Evolutionary conservation across 2,797 vertebrate species (phyloP), one percentile per base, ranked within the genome.

Genomic region (Spinus olivaceus): DNA sequence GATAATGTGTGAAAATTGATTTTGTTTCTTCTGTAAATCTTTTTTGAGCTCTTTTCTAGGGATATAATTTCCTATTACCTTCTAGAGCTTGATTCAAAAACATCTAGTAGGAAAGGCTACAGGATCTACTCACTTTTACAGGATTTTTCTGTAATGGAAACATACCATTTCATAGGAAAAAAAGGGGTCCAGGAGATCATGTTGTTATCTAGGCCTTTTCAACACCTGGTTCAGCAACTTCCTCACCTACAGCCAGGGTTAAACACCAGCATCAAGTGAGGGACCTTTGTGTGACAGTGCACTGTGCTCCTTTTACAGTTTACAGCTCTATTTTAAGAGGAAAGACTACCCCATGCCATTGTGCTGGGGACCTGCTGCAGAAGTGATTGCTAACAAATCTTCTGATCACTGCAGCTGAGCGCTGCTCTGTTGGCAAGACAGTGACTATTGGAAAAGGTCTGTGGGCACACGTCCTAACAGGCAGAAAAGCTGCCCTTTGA

Each of bases 91-190:
- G 0, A 61, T 23, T 78, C 17, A 49, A 81, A 94, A 84, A 90
- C 60, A 83, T 30, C 12, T 50, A 81, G 30, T 16, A 81, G 80
- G 47, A 92, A 93, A 81, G 69, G 67, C 12, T 63, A 50, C 50
- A 82, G 23, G 73, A 90, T 51, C 74, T 80, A 50, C 49, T 89
- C 44, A 53, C 27, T 59, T 89, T 19, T 8, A 59, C 5, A 22
- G 63, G n/a, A 84, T 79, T 88, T 59, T 73, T 87, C 88, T 64
- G 47, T 70, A 81, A 91, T 41, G 65, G 81, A 92, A 96, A 96
- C 79, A 76, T 24, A 24, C 12, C 1, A 2, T 89, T 79, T 70
- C 49, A 87, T 12, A 89, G 80, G 79, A 53, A 86, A 89, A 89
- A 90, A 86, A 35, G 12, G 20, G 25, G 39, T 74, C 42, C 63